Base-by-base conservation (phyloP, 2,888 invertebrate genomes). In the Andrena trimmerana region DNA sequence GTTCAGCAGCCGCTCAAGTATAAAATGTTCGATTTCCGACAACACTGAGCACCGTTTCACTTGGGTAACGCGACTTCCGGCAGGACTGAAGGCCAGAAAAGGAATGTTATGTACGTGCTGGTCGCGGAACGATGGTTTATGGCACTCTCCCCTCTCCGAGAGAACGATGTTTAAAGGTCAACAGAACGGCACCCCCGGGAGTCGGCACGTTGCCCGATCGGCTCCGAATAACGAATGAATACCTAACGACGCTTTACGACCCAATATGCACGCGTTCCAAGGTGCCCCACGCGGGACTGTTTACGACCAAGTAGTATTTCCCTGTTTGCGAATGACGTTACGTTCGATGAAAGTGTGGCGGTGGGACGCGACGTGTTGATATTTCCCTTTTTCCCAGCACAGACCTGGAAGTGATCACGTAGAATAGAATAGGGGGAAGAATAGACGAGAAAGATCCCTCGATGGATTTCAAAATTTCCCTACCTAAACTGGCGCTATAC, bases 161-260 rank as follows among this genome's bases (percentile, higher is more conserved):
- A 88, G 89, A 92, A 89, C 88, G 90, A 89, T 87, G 88, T 90
- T 92, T 89, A 91, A 91, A 90, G 90, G 92, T 92, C 86, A 86
- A 84, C 85, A 83, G 88, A 90, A 90, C 87, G 88, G 86, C 81
- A 65, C 81, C 81, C 69, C 76, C 57, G 85, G 76, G 82, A 81
- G 74, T 27, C 83, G 65, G 65, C 75, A 75, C 83, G 59, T 66
- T 82, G 88, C 79, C 81, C 85, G 90, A 92, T 92, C 90, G 90
- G 89, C 86, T 89, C 88, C 87, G 90, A 92, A 92, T 91, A 92
- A 91, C 90, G 90, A 90, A 92, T 89, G 91, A 92, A 92, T 91
- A 92, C 89, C 89, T 92, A 92, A 93, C 91, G 90, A 90, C 87
- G 83, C 88, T 92, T 91, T 90, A 90, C 90, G 90, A 90, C 82